Evolutionary conservation across 2,888 invertebrate genomes (phyloP).

Genomic region (Melitaea athalia): DNA sequence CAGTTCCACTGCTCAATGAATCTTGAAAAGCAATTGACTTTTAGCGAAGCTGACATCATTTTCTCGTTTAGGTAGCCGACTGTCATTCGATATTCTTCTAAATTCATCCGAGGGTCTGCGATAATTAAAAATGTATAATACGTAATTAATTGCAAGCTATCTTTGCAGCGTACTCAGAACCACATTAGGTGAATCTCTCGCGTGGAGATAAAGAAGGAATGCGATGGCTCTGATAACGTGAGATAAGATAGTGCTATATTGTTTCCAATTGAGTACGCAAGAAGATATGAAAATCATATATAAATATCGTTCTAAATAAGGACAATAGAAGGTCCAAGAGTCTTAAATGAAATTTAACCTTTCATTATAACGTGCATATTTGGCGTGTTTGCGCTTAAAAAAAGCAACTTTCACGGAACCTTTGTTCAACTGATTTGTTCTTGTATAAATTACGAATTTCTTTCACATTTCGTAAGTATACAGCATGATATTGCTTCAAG

Average conservation of each 20-base stretch:
- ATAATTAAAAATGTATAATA: constrained; percentile 63
- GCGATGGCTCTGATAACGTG: constrained; percentile 63
- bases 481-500: not conserved
- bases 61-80: constrained; percentile 24
- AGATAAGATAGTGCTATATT: constrained; percentile 70
- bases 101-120: constrained; percentile 6
- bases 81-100: constrained; percentile 20
- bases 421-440: no score
- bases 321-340: not conserved
- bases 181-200: constrained; percentile 65
- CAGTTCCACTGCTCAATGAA: constrained; percentile 31
- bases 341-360: not conserved
- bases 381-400: no score
- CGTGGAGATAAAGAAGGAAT: constrained; percentile 69
- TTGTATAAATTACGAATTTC: no score
- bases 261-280: constrained; percentile 66
- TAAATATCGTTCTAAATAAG: constrained; percentile 28
- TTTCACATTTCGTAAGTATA: no score
- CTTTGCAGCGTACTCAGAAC: constrained; percentile 67
- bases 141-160: constrained; percentile 57
- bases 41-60: constrained; percentile 33
- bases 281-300: constrained; percentile 38
- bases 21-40: constrained; percentile 34
- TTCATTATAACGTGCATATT: no score
- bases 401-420: no score